Conservation (phyloP, 2,888 invertebrate species). For the Thecophora atra region DNA sequence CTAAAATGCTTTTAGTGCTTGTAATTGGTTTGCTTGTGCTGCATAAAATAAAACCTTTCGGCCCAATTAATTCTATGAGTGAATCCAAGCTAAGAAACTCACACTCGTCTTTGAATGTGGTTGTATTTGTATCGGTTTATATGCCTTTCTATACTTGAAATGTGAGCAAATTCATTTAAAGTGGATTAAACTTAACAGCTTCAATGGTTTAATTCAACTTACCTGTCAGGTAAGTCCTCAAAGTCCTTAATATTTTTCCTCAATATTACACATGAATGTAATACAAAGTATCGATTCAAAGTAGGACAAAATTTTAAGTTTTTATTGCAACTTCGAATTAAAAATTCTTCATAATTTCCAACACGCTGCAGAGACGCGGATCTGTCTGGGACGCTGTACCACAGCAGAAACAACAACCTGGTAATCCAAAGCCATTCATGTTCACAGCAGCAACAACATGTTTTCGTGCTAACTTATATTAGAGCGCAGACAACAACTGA, state of each 20-base stretch:
- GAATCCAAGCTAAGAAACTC: too few relatives aligned
- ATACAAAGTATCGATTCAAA: too few relatives aligned
- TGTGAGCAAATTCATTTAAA: too few relatives aligned
- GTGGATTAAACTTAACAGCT: too few relatives aligned
- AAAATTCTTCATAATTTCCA: too few relatives aligned
- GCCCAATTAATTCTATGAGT: slow-evolving; percentile 18
- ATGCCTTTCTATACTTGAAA: background rate
- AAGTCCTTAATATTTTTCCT: too few relatives aligned
- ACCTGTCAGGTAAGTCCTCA: too few relatives aligned
- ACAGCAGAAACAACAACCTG: background rate
- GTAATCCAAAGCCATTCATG: background rate
- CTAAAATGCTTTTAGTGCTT: too few relatives aligned
- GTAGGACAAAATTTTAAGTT: too few relatives aligned
- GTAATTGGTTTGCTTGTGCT: background rate
- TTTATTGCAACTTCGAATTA: too few relatives aligned
- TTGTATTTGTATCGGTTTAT: background rate
- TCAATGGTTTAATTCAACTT: too few relatives aligned
- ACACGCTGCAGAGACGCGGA: background rate
- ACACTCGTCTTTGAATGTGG: background rate
- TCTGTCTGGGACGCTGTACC: background rate
- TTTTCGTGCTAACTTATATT: background rate
- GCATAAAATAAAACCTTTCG: slow-evolving; percentile 16
- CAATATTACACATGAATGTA: too few relatives aligned
- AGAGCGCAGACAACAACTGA: background rate
- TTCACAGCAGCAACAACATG: background rate